Evolutionary conservation across 2,113 vertebrate genomes (phyloP).

Genomic region (Tupaia chinensis): DNA sequence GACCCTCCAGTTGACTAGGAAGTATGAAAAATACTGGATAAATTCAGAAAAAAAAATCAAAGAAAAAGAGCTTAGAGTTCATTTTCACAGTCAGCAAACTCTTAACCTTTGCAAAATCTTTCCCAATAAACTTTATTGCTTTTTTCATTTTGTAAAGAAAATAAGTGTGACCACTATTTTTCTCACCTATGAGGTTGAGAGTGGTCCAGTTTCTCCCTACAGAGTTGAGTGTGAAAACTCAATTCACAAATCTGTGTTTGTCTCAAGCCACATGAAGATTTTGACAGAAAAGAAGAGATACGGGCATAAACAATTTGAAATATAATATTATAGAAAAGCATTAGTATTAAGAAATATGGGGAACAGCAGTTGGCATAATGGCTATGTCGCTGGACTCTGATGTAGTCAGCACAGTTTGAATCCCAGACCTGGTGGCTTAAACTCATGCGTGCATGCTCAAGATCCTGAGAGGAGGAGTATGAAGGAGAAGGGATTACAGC

Average conservation of each 20-base stretch:
- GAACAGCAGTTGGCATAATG: too few species aligned
- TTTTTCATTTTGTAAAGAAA: slow-evolving; percentile 42
- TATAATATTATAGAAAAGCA: background rate
- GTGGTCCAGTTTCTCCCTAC: background rate
- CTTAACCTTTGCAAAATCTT: background rate
- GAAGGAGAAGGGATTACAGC: too few species aligned
- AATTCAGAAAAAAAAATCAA: background rate
- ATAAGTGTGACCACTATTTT: slow-evolving; percentile 7
- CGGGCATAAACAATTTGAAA: slow-evolving; percentile 6
- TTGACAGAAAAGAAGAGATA: background rate
- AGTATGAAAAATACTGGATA: slow-evolving; percentile 9
- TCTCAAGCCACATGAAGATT: background rate
- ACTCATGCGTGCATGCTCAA: too few species aligned
- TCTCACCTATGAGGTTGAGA: background rate
- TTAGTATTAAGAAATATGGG: background rate
- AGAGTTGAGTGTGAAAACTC: slow-evolving; percentile 8
- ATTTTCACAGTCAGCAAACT: background rate
- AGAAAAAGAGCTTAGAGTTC: background rate
- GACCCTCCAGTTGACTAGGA: background rate
- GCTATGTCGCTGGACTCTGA: too few species aligned
- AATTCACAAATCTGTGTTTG: background rate
- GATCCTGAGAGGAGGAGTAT: too few species aligned
- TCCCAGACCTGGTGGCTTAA: too few species aligned
- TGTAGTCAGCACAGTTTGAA: too few species aligned
- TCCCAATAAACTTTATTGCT: background rate